Percentiles rank a stretch among this genome's conserved stretches.
These are phyloP conservation scores for Cydia amplana DNA, from an alignment of 1,140 invertebrate species.

Conservation along the genomic window DNA sequence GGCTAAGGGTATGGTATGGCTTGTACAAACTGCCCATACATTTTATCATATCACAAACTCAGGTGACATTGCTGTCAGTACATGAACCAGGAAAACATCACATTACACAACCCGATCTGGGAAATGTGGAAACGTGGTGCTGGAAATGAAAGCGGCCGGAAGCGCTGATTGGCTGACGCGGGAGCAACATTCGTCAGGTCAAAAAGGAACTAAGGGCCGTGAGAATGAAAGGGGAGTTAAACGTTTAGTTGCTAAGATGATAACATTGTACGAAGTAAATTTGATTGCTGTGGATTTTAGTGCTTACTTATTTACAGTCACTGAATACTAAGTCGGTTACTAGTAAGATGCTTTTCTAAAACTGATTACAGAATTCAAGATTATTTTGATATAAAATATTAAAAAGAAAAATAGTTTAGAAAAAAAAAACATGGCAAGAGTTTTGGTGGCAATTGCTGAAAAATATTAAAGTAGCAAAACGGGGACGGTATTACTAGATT, in stretches of 20 bases:
- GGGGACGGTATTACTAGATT: no score
- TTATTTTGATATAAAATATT: no score
- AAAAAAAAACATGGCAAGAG: no score
- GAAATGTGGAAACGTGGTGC: conserved; percentile 20
- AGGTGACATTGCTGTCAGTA: background rate
- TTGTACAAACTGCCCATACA: no score
- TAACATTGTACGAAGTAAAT: background rate
- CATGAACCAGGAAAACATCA: conserved; percentile 16
- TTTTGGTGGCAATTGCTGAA: no score
- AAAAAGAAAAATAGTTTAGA: no score
- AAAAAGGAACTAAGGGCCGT: background rate
- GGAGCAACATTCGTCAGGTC: background rate
- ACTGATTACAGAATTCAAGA: no score
- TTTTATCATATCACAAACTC: background rate
- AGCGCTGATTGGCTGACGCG: background rate
- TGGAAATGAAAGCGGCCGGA: conserved; percentile 30
- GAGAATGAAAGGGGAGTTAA: background rate
- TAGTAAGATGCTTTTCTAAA: no score
- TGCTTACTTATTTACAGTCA: background rate
- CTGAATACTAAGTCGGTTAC: no score
- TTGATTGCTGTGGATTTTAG: background rate
- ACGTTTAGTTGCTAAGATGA: background rate
- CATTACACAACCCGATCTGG: conserved; percentile 13
- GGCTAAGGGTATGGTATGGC: no score
- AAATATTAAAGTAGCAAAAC: no score